Evolutionary conservation across 2,113 vertebrate species (phyloP), one percentile per base, ranked within the genome.

Genomic region (Lates calcarifer): DNA sequence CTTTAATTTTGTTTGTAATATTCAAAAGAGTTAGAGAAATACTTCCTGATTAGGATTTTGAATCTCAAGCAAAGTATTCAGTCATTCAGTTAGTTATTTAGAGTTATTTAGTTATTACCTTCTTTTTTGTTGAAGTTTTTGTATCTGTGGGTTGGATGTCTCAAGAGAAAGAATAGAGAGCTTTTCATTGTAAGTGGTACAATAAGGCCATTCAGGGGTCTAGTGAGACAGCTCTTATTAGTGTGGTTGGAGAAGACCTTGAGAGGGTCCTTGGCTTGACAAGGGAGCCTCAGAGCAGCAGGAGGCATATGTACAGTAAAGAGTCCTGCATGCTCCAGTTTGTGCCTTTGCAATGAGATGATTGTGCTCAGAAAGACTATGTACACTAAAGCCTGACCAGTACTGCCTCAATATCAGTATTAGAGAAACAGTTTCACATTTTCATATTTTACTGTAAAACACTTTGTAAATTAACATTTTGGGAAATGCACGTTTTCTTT

Each of bases 221-320:
- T 51, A 66, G 26, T 55, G 73, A 83, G 51, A 68, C 24, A 22
- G 64, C 55, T 63, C 24, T 65, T 81, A 57, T 61, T 60, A 56
- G 75, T 62, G 41, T 60, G 18, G 49, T 49, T 22, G 53, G 28
- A 73, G 58, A 43, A 74, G 76, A 86, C 51, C 57, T 84, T 77
- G 63, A 61, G 58, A 80, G 64, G 63, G 61, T 73, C 79, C 56
- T 80, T 82, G 69, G 39, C 56, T 64, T 74, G 81, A 73, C 26
- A 58, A 61, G 85, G 39, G 71, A 83, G 66, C 56, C 69, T 77
- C 87, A 51, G 80, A 63, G 51, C 82, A 66, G 66, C 73, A 45
- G 79, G 71, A 72, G 51, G 29, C 28, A 56, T 2, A 69, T 83
- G 55, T 65, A 56, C 33, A 35, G 37, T 66, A 45, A 82, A 82